Evolutionary conservation across 2,888 invertebrate species (phyloP).

Genomic region (Eurois occulta): DNA sequence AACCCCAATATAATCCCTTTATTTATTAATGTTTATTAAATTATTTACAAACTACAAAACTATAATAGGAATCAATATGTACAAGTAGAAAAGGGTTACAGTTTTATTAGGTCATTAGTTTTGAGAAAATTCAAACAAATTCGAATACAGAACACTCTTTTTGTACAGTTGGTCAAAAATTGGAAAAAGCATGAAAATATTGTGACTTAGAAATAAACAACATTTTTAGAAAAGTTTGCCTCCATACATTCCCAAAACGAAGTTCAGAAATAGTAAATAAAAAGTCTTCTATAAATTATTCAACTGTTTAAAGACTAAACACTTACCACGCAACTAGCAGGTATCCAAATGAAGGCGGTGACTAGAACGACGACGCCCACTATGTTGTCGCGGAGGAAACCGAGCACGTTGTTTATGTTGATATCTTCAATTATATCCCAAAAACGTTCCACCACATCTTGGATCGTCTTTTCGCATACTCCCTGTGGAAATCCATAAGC

Average conservation of each 20-base stretch:
- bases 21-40: too few relatives aligned
- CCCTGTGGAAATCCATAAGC: conserved; percentile 93
- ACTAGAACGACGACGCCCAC: conserved; percentile 97
- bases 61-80: too few relatives aligned
- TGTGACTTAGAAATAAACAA: not conserved
- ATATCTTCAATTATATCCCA: conserved; percentile 99
- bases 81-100: too few relatives aligned
- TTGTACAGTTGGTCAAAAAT: not conserved
- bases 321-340: conserved; percentile 94
- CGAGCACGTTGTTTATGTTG: conserved; percentile 97
- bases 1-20: too few relatives aligned
- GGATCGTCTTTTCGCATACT: conserved; percentile 97
- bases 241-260: not conserved
- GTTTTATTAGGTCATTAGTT: not conserved
- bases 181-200: not conserved
- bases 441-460: conserved; percentile 98
- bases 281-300: not conserved
- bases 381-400: conserved; percentile 97
- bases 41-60: too few relatives aligned
- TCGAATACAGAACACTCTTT: not conserved
- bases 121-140: not conserved
- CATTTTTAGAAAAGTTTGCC: not conserved
- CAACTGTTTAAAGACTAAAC: not conserved
- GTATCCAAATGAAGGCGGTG: conserved; percentile 98
- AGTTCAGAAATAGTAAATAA: not conserved